Conservation (phyloP, 1,140 invertebrate genomes). For the Fopius arisanus region DNA sequence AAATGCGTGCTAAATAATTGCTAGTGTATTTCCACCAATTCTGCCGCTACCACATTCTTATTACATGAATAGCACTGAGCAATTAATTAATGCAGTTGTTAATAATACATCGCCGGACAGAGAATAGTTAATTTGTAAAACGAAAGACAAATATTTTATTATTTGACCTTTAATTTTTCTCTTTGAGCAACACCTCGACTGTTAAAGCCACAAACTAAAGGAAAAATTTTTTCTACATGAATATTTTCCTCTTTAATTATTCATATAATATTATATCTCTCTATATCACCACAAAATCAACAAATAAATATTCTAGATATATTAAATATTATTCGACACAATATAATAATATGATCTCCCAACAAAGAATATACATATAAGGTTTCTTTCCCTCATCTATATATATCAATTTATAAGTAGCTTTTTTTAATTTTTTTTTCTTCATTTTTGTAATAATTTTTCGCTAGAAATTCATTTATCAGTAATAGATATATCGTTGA, state of each 20-base stretch:
- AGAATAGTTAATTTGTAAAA: too few species aligned
- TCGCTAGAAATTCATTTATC: neutral
- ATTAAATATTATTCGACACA: conserved; percentile 55
- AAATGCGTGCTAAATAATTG: too few species aligned
- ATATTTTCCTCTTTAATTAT: conserved; percentile 38
- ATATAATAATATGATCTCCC: conserved; percentile 61
- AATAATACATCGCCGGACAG: too few species aligned
- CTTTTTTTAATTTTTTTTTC: neutral
- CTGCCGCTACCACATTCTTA: too few species aligned
- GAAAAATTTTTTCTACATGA: neutral
- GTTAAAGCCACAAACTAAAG: neutral
- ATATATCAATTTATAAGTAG: neutral
- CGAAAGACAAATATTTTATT: too few species aligned
- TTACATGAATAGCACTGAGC: too few species aligned
- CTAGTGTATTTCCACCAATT: too few species aligned
- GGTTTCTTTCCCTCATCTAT: conserved; percentile 5
- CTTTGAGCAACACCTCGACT: neutral
- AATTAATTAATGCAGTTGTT: too few species aligned
- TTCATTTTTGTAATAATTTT: neutral
- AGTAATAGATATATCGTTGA: neutral
- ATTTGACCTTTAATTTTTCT: neutral
- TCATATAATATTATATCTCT: conserved; percentile 27
- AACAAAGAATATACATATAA: conserved; percentile 58
- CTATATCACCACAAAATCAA: conserved; percentile 50
- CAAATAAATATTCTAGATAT: conserved; percentile 64